Evolutionary conservation across 2,113 vertebrate species (phyloP), one percentile per base, ranked within the genome.

Genomic region (Rhipidura dahli): DNA sequence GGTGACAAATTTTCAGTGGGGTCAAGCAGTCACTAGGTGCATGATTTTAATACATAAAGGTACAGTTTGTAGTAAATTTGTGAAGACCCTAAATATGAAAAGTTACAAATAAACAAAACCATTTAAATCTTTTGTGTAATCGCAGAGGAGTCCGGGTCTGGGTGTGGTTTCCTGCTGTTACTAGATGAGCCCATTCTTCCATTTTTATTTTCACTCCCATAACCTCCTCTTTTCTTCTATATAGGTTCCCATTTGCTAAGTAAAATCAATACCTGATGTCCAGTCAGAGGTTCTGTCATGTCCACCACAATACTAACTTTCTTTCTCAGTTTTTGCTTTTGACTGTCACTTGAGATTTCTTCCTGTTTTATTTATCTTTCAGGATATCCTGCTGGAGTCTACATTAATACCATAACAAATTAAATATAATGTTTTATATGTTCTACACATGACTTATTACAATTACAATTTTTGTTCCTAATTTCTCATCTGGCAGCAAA

Each of bases 1-100:
- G 1, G 26, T 33, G 35, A 63, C 10, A 42, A n/a, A n/a, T n/a
- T n/a, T n/a, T n/a, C n/a, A n/a, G n/a, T 0, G 1, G 3, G 8
- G 15, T 35, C 31, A 69, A 69, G 30, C 9, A 71, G 23, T 37
- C 4, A 50, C 23, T 22, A 56, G 8, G 19, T 30, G 3, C 26
- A 42, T 39, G 37, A 50, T 69, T 89, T 83, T 63, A 21, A 72
- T 68, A 47, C 12, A 45, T 71, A 47, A 59, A 14, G 47, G 5
- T 42, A 13, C 26, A 68, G 3, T 3, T 51, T 54, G 5, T 42
- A 53, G 6, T 42, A 57, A 42, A 60, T 69, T 81, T 40, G 20
- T 54, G 19, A 72, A 17, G 9, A 54, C 42, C 16, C 6, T 45
- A 80, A 20, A 42, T 31, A 73, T 35, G 13, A n/a, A 89, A 80